Evolutionary conservation across 1,140 invertebrate species (phyloP).

Genomic region (Spodoptera litura): DNA sequence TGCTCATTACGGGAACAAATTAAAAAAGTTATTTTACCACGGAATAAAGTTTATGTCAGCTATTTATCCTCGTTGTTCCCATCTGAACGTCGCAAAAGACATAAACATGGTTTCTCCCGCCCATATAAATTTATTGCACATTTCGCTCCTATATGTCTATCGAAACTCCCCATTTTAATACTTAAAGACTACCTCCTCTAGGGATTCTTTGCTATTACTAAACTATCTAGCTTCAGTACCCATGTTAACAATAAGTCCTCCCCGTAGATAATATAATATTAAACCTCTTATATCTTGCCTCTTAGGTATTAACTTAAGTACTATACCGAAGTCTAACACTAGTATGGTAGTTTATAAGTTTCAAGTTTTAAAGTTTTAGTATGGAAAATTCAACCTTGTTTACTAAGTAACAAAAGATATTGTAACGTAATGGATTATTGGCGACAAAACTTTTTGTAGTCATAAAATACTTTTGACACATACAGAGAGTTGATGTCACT

Average conservation of each 20-base stretch:
- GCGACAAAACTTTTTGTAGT: too few species aligned
- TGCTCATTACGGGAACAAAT: constrained; percentile 7
- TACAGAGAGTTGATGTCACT: too few species aligned
- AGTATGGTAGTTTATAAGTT: background rate
- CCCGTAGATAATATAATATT: constrained; percentile 23
- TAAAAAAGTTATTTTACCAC: constrained; percentile 24
- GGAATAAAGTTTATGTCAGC: constrained; percentile 6
- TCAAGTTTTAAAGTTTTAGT: too few species aligned
- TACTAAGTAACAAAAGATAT: too few species aligned
- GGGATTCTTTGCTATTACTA: background rate
- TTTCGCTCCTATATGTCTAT: background rate
- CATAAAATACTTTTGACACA: too few species aligned
- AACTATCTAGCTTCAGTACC: background rate
- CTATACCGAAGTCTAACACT: background rate
- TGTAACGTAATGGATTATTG: too few species aligned
- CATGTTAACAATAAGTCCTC: background rate
- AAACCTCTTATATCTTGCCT: background rate
- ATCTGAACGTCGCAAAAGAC: background rate
- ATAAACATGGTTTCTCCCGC: background rate
- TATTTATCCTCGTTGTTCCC: background rate
- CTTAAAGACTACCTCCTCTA: background rate
- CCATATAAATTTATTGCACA: background rate
- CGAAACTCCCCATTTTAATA: background rate
- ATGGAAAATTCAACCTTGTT: too few species aligned
- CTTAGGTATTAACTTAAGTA: background rate